Conservation (phyloP, 2,888 invertebrate genomes). For the Drosophila niveifrons region DNA sequence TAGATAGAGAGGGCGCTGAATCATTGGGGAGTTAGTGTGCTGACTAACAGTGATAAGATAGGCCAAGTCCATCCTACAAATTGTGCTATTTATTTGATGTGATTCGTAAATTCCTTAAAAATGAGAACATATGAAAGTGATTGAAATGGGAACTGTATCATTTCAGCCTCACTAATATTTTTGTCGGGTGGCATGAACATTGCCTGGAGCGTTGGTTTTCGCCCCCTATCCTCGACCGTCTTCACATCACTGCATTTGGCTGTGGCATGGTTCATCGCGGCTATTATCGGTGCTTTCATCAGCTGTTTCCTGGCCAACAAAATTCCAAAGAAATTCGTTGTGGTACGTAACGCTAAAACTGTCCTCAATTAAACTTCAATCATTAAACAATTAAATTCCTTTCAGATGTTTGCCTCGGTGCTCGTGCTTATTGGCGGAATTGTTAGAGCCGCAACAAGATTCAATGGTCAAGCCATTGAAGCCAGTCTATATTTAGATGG, state of each 20-base stretch:
- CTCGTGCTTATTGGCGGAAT: conserved; percentile 77
- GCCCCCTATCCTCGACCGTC: rapidly evolving
- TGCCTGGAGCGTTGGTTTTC: conserved; percentile 69
- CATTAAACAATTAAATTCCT: background rate
- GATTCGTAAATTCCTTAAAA: background rate
- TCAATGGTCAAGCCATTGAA: conserved; percentile 35
- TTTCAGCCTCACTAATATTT: conserved; percentile 70
- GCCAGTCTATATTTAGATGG: conserved; percentile 80
- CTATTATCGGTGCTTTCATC: conserved; percentile 74
- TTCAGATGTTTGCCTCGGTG: conserved; percentile 56
- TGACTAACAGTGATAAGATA: conserved; percentile 39
- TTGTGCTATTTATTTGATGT: too few species aligned
- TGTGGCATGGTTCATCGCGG: conserved; percentile 82
- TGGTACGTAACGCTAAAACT: conserved; percentile 57
- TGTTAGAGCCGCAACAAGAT: conserved; percentile 45
- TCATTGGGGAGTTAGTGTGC: conserved; percentile 24
- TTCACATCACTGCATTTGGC: conserved; percentile 32
- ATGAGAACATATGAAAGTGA: background rate
- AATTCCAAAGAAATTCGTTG: conserved; percentile 68
- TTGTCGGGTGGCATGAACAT: conserved; percentile 80
- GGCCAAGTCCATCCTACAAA: background rate
- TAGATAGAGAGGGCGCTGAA: background rate
- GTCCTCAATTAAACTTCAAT: background rate
- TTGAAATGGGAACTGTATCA: background rate
- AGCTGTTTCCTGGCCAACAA: conserved; percentile 62